A percentile compares a stretch with the other conserved stretches of the same genome.
Conservation (phyloP, 2,888 invertebrate genomes). For the Rhagium mordax region DNA sequence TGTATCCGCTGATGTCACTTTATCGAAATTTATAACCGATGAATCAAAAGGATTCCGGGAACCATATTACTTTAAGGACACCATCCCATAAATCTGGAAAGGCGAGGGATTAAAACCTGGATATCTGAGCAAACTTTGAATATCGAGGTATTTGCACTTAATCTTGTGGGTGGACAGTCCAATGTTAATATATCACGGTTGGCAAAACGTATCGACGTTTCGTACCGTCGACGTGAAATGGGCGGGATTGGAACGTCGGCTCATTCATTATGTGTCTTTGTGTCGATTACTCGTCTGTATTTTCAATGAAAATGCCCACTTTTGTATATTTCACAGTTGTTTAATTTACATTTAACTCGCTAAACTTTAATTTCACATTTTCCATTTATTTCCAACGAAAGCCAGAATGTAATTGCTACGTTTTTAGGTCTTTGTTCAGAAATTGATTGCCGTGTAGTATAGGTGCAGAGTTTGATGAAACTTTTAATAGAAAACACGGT, state of each 20-base stretch:
- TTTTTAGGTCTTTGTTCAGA: conserved; percentile 10
- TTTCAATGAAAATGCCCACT: conserved; percentile 45
- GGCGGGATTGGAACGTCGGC: conserved; percentile 56
- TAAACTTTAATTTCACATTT: conserved; percentile 39
- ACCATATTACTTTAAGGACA: conserved; percentile 23
- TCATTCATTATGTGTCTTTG: conserved; percentile 58
- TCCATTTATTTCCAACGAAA: conserved; percentile 28
- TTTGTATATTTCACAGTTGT: conserved; percentile 46
- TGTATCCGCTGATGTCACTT: conserved; percentile 4
- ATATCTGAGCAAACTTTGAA: conserved; percentile 54
- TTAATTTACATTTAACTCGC: conserved; percentile 44
- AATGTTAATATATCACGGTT: conserved; percentile 66
- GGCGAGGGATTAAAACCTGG: conserved; percentile 44
- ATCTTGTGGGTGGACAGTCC: conserved; percentile 66
- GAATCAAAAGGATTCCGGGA: conserved; percentile 17
- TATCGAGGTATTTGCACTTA: conserved; percentile 59
- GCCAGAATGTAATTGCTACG: conserved; percentile 18
- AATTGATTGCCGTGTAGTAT: conserved; percentile 8
- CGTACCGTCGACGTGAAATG: conserved; percentile 55
- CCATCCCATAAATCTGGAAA: conserved; percentile 38
- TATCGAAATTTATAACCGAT: conserved; percentile 9
- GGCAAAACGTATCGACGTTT: conserved; percentile 62
- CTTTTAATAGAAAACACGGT: conserved; percentile 15
- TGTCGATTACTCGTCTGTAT: conserved; percentile 49
- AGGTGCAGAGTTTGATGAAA: neutral